Evolutionary conservation across 2,797 vertebrate species (phyloP), one percentile per base, ranked within the genome.

Genomic region (Acipenser ruthenus): DNA sequence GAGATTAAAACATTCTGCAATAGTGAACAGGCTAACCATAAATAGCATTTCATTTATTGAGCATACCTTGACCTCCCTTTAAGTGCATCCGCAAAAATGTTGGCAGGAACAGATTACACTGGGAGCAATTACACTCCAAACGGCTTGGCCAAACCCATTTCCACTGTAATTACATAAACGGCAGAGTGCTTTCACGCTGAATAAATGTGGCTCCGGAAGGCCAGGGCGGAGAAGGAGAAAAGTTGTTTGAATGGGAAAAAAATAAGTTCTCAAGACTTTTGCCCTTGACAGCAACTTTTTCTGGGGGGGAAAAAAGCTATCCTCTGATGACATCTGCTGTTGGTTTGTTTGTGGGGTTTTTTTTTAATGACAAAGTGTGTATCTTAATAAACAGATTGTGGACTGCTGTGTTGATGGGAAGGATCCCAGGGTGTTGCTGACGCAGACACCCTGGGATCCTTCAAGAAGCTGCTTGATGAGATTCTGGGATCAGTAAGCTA

Each of bases 391-490:
- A 56, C 11, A 56, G 11, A 6, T 56, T 56, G 55, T 1, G 8
- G 6, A 6, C 11, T 56, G 11, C 55, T 10, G 55, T 12, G 55
- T 12, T 6, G 55, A 12, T 56, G 6, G 13, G 55, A 12, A n/a
- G 11, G 13, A 56, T 56, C 13, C 4, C 55, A 6, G 6, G 6
- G 6, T 11, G 11, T 11, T 11, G 55, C 7, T 56, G 13, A 12
- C 6, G 55, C 55, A 56, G 11, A 11, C 11, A n/a, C 2, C 8
- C 11, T 56, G 55, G 55, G 6, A 56, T 6, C 11, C 1, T 56
- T 56, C 11, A 6, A 18, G 15, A 18, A 18, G 15, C 15, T 47
- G 11, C 6, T 48, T 47, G 58, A 85, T 85, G 15, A n/a, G 13
- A 10, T 51, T 51, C 15, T 52, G 15, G 15, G 15, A 18, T 18